Base-by-base conservation (phyloP, 64 coral and sea anemone genomes). In the Cladopsammia gracilis region DNA sequence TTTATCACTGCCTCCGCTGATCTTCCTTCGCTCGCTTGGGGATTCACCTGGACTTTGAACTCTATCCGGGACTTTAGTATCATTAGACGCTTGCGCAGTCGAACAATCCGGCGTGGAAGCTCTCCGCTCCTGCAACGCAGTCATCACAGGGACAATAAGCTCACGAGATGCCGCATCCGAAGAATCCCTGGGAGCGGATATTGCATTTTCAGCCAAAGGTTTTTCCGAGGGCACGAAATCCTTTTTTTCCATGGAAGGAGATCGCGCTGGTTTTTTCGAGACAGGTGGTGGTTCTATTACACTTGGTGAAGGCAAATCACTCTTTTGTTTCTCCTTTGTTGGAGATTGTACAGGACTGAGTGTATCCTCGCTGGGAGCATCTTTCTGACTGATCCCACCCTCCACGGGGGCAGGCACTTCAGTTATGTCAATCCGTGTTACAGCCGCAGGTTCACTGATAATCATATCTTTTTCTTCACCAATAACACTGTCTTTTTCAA, bases 101-200 rank as follows among this genome's bases (percentile, higher is more conserved):
- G 80, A 67, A 20, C 61, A 84, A n/a, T 84, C 62, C 22, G 80
- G 80, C 3, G 80, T 84, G 19, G 80, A 67, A 49, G 80, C 15
- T 19, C 80, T 84, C 4, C 80, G 60, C 8, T 84, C 80, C 62
- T 84, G 80, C 14, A 84, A 50, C 20, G 80, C 80, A 48, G 80
- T 84, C 80, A 84, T 84, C 1, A 84, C 62, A 48, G 80, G 80
- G 8, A 84, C 62, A 50, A 84, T 84, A 25, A 84, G 80, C 80
- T 66, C 80, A 52, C 80, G 80, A 51, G 80, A 49, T 7, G 15
- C 80, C 19, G 4, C 62, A 20, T 46, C 62, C 57, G 18, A 6
- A 45, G 78, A 58, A 62, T 48, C 25, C 34, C 64, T 42, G 14
- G 12, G 26, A 64, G 18, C 58, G 57, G 77, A 62, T 13, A 34